phyloP scores from a whole-genome alignment of 2,797 vertebrate genomes.

The Sebastes dallii region DNA sequence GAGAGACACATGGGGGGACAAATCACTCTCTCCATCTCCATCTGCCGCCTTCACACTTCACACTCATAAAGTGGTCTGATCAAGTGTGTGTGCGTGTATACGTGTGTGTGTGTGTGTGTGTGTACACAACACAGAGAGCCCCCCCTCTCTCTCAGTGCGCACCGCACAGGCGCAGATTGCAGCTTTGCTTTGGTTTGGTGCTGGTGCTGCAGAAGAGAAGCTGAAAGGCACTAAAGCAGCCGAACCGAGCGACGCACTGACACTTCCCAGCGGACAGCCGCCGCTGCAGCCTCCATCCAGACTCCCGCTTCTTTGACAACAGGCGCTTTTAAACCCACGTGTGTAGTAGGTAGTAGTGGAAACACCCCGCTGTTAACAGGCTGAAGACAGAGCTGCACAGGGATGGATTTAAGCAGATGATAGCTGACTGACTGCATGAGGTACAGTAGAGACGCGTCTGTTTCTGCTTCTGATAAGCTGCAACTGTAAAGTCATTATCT shows the following conservation, averaged over 20 bases:
- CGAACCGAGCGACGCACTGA: conserved; percentile 3
- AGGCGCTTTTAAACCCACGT: conserved; percentile 26
- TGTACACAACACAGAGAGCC: conserved; percentile 58
- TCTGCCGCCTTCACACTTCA: conserved; percentile 72
- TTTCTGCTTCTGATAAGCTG: conserved; percentile 16
- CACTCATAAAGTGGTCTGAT: conserved; percentile 62
- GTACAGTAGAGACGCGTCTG: conserved; percentile 59
- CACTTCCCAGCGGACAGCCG: conserved; percentile 31
- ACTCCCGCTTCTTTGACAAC: not conserved
- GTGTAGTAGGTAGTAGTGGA: conserved; percentile 35
- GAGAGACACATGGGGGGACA: conserved; percentile 38
- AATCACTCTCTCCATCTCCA: conserved; percentile 14
- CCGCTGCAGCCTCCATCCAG: not conserved
- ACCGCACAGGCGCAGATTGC: conserved; percentile 72
- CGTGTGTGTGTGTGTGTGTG: conserved; percentile 18
- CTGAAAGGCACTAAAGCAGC: conserved; percentile 55
- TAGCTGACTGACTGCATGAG: conserved; percentile 71
- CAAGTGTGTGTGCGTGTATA: not conserved
- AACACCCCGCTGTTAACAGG: conserved; percentile 53
- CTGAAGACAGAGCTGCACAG: conserved; percentile 48
- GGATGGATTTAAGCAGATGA: conserved; percentile 78
- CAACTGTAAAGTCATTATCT: conserved; percentile 11
- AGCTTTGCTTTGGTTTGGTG: conserved; percentile 14
- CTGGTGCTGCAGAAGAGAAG: conserved; percentile 1
- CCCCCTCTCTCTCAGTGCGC: conserved; percentile 38